These are phyloP conservation scores for Cuniculus paca DNA, from an alignment of 2,797 vertebrate genomes.

Conservation along the genomic window DNA sequence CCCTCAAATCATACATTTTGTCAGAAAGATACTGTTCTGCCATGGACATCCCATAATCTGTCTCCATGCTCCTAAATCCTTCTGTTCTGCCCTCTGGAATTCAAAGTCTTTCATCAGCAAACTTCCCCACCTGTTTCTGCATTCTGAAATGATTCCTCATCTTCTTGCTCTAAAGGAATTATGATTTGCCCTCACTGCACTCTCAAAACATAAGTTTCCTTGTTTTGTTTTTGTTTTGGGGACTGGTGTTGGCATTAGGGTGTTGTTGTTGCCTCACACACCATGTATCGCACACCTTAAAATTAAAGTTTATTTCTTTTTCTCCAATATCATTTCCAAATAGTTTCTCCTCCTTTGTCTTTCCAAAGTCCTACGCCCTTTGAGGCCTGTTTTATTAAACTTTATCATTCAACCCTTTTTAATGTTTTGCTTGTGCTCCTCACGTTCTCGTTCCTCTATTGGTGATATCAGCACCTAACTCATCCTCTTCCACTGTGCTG, in stretches of 20 bases:
- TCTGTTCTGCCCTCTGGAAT: background rate
- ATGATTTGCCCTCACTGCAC: background rate
- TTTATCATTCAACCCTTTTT: background rate
- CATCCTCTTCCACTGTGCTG: background rate
- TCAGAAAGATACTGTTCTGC: background rate
- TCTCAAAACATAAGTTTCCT: background rate
- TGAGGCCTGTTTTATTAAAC: background rate
- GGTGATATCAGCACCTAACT: background rate
- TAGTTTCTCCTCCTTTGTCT: background rate
- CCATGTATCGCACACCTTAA: background rate
- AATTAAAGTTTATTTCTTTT: background rate
- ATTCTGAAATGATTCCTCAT: background rate
- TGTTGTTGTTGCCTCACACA: background rate
- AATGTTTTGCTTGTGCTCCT: background rate
- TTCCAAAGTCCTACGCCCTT: background rate
- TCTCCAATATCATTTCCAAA: background rate
- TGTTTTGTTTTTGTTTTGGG: background rate
- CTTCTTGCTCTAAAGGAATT: background rate
- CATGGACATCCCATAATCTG: background rate
- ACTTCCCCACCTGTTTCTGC: background rate
- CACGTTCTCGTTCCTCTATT: background rate
- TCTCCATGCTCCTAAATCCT: background rate
- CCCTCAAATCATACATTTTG: background rate
- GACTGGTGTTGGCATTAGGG: background rate
- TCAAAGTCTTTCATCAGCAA: background rate